Evolutionary conservation across 2,113 vertebrate species (phyloP).

Genomic region (Hemicordylus capensis): DNA sequence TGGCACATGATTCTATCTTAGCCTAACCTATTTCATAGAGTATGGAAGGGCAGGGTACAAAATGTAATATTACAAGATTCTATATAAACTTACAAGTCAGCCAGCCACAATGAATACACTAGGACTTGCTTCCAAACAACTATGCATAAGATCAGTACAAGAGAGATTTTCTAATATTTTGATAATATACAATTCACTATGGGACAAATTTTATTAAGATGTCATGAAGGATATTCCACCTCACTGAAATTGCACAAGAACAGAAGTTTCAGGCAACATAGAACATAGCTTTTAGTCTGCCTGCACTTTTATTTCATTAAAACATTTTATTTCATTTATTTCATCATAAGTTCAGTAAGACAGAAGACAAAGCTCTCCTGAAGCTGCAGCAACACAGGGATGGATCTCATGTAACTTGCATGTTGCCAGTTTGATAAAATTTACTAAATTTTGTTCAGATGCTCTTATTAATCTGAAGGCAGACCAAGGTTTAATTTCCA

Average conservation of each 20-base stretch:
- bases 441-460: not conserved
- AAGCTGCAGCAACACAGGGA: no score
- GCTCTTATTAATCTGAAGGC: no score
- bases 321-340: no score
- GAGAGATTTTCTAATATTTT: not conserved
- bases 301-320: not conserved
- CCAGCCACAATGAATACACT: not conserved
- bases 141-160: not conserved
- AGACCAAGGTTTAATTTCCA: not conserved
- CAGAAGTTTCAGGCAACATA: not conserved
- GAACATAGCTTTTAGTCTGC: not conserved
- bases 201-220: not conserved
- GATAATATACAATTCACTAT: not conserved
- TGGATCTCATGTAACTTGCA: not conserved
- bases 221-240: not conserved
- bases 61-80: not conserved
- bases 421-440: not conserved
- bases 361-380: no score
- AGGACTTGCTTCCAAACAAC: not conserved
- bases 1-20: no score
- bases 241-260: not conserved
- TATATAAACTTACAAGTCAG: no score
- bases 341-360: no score
- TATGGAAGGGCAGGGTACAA: not conserved
- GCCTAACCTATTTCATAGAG: no score